Evolutionary conservation across 2,113 vertebrate species (phyloP), one percentile per base, ranked within the genome.

Genomic region (Macaca mulatta): DNA sequence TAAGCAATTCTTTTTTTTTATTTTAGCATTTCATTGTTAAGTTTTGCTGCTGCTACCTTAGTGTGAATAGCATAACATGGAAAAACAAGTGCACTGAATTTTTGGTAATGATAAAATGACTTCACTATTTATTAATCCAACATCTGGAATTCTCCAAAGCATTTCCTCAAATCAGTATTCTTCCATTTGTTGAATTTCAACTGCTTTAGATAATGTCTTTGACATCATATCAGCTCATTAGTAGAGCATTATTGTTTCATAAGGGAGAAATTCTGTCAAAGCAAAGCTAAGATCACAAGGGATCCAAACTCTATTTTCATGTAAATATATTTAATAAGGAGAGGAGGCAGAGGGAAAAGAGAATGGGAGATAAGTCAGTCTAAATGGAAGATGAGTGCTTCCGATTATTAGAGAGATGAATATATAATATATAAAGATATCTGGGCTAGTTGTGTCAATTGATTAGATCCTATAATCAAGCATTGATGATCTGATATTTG

Each of bases 101-200:
- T 88, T 77, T 38, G 6, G 5, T 69, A 78, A 81, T 64, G 23
- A 61, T 79, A 78, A 95, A 83, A 93, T 89, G 16, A n/a, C 40
- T 93, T 94, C 72, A 55, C 40, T 64, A 43, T 85, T 92, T 83
- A 74, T 74, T 75, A 90, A 91, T 45, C 10, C 25, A 61, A 55
- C 12, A 57, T 81, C 50, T 80, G 72, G 23, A 80, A 93, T 92
- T 96, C 55, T 85, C 7, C 38, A 43, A 22, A 77, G 50, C 25
- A 75, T 93, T 89, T 27, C 4, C 18, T 93, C 48, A 90, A 91
- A 77, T 82, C 11, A 69, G 14, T 25, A 81, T 93, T 92, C 96
- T 13, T 14, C 84, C 32, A 81, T 89, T 84, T 87, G 50, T 69
- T 93, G 48, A 93, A 85, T 96, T 97, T 96, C n/a, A 74, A 16